Conservation (phyloP, 2,113 vertebrate species). For the Ciconia stormi region DNA sequence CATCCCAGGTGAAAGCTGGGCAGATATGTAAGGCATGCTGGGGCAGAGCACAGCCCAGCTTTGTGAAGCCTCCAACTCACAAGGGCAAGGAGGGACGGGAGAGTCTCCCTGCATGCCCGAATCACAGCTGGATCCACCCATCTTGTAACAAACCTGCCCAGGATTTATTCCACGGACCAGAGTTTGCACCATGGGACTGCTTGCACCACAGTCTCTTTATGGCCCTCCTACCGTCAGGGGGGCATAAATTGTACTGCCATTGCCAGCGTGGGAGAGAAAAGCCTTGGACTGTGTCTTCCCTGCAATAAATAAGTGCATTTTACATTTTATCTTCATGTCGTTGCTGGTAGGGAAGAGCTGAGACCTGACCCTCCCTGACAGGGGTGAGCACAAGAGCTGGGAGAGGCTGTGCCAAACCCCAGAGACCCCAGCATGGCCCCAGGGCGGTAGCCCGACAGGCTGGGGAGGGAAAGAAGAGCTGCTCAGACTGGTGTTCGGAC, state of each 20-base stretch:
- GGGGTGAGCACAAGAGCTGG: rapidly evolving
- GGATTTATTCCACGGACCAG: not conserved
- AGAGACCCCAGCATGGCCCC: rapidly evolving
- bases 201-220: not conserved
- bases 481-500: no score
- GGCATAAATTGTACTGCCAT: not conserved
- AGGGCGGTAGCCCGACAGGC: rapidly evolving
- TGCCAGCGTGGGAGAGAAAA: not conserved
- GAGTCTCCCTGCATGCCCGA: not conserved
- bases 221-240: not conserved
- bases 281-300: not conserved
- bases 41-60: no score
- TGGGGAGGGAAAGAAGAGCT: not conserved
- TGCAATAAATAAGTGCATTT: not conserved
- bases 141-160: not conserved
- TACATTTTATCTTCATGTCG: not conserved
- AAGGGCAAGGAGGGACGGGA: not conserved
- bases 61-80: rapidly evolving
- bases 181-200: not conserved
- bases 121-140: not conserved
- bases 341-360: not conserved
- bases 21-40: rapidly evolving
- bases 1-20: not conserved
- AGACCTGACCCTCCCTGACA: not conserved
- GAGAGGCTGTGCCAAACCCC: not conserved